phyloP scores from a whole-genome alignment of 2,888 invertebrate species.

The Morinoia aosen region DNA sequence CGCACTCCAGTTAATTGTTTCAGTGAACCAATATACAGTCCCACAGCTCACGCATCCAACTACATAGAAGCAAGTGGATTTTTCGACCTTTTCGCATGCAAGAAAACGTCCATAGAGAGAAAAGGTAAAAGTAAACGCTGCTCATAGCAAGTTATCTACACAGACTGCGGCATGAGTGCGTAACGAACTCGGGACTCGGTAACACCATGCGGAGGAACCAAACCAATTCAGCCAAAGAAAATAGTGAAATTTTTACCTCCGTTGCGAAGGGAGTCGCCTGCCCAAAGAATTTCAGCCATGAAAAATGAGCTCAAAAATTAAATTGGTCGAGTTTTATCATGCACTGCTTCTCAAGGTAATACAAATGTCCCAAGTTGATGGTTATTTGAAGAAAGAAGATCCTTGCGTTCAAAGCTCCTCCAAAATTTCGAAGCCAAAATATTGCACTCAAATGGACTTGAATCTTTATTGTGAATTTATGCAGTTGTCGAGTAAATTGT shows the following conservation, averaged over 20 bases:
- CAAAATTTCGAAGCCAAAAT: not conserved
- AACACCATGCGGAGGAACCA: not conserved
- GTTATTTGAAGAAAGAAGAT: not conserved
- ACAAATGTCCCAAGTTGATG: not conserved
- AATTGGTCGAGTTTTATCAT: not conserved
- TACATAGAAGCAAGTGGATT: not conserved
- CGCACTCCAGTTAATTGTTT: not conserved
- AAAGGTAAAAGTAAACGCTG: not conserved
- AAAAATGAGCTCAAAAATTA: not conserved
- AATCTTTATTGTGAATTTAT: not conserved
- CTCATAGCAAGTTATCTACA: not conserved
- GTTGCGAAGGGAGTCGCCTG: slow-evolving; percentile 18
- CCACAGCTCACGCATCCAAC: not conserved
- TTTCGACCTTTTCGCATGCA: not conserved
- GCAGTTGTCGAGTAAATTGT: not conserved
- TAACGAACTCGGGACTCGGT: not conserved
- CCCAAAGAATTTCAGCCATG: slow-evolving; percentile 20
- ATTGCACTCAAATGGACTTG: not conserved
- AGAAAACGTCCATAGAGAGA: not conserved
- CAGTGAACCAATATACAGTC: not conserved
- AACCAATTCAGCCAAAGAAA: not conserved
- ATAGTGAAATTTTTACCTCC: slow-evolving; percentile 14
- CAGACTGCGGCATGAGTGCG: not conserved
- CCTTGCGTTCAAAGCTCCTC: not conserved
- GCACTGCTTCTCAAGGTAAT: not conserved